Conservation (phyloP, 2,797 vertebrate species). For the Cirrhinus molitorella region DNA sequence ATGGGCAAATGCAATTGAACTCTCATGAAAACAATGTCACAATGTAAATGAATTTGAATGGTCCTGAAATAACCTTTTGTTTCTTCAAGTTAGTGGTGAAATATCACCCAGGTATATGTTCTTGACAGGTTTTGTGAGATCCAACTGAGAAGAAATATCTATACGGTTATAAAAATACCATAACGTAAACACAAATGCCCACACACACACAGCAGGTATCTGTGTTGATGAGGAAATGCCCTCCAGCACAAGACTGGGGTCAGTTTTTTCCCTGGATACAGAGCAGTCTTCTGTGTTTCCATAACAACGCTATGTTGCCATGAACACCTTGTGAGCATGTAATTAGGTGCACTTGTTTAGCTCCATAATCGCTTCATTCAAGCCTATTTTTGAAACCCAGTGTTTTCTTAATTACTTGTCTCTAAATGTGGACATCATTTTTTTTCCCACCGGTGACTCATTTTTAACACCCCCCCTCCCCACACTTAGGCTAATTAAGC, state of each 20-base stretch:
- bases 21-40: background rate
- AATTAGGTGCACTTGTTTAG: constrained; percentile 64
- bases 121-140: background rate
- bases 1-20: background rate
- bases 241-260: constrained; percentile 58
- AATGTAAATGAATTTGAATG: background rate
- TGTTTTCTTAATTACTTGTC: constrained; percentile 65
- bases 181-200: constrained; percentile 39
- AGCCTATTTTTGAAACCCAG: constrained; percentile 58
- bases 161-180: constrained; percentile 24
- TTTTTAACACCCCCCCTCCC: constrained; percentile 52
- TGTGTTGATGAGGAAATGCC: constrained; percentile 52
- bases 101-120: background rate
- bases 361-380: constrained; percentile 61
- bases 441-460: constrained; percentile 43
- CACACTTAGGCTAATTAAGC: constrained; percentile 62
- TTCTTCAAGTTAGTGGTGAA: background rate
- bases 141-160: background rate
- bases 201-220: constrained; percentile 48
- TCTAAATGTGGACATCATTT: constrained; percentile 62
- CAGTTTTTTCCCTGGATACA: constrained; percentile 63
- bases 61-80: background rate
- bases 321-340: constrained; percentile 63
- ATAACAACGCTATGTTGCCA: constrained; percentile 64
- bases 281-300: constrained; percentile 63